Base-by-base conservation (phyloP, 2,797 vertebrate genomes). In the Hypotaenidia okinawae region DNA sequence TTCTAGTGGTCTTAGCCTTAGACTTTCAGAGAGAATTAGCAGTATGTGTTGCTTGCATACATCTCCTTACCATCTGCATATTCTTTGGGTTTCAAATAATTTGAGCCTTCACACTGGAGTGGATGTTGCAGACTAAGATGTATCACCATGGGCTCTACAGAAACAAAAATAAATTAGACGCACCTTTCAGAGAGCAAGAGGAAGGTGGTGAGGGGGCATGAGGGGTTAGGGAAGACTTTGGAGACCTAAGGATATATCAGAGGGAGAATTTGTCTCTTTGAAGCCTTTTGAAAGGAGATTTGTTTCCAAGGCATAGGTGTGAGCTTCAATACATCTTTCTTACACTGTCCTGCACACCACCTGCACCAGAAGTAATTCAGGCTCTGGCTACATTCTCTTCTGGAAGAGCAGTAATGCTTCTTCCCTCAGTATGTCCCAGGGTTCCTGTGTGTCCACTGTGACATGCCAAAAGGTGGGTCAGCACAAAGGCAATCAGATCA, bases 1-100 rank as follows among this genome's bases (percentile, higher is more conserved):
- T 89, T 87, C 92, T 66, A 64, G 58, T 64, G 39, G 72, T 76
- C 45, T 76, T 84, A 90, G 52, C 59, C 72, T 96, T 82, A 61
- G 33, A 83, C 41, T 92, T 93, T 68, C 54, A 58, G 49, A 87
- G 37, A 55, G 35, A 94, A 77, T 70, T 90, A 92, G 49, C 39
- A 93, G 57, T 49, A 77, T 47, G 16, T 49, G 57, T 66, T 91
- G 8, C 66, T 62, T 89, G 61, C n/a, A n/a, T 62, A 54, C 57
- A 68, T 80, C 72, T 95, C 13, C 4, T 93, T 79, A 30, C 35
- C 72, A 87, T 52, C 52, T 92, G 72, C 62, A 61, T 72, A 80
- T 89, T 85, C 67, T 83, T 92, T 64, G 66, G 49, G 58, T 17
- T 87, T 43, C 14, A 84, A 69, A 70, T 13, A 84, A 63, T n/a